Evolutionary conservation across 2,113 vertebrate genomes (phyloP).

Genomic region (Orthonyx spaldingii): DNA sequence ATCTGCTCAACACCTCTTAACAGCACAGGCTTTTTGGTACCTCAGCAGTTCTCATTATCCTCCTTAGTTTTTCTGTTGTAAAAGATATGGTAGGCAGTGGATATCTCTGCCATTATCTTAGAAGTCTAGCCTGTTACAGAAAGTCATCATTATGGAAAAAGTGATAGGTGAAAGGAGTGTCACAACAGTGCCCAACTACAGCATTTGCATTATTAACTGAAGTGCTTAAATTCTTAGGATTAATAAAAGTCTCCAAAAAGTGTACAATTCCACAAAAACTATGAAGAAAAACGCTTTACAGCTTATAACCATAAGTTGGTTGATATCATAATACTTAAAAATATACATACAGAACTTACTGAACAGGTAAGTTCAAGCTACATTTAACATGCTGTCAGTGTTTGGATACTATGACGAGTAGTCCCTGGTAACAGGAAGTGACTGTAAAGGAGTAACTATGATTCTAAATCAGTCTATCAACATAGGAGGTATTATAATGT

Average conservation of each 20-base stretch:
- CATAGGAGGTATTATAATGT: not conserved
- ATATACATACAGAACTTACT: not conserved
- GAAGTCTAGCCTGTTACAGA: not conserved
- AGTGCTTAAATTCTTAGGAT: not conserved
- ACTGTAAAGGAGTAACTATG: not conserved
- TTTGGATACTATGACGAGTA: not conserved
- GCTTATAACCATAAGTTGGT: not conserved
- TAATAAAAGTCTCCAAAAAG: not conserved
- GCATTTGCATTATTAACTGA: not conserved
- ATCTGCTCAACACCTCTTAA: not conserved
- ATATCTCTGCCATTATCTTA: not conserved
- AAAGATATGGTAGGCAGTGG: not conserved
- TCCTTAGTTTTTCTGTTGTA: not conserved
- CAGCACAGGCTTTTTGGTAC: not conserved
- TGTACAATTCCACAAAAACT: not conserved
- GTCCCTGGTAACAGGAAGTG: not conserved
- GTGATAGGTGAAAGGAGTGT: not conserved
- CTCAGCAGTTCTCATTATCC: not conserved
- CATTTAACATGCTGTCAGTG: not conserved
- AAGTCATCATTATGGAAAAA: not conserved
- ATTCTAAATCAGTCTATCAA: not conserved
- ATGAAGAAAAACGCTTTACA: not conserved
- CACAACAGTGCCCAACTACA: not conserved
- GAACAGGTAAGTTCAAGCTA: not conserved
- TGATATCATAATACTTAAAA: not conserved